Conservation (phyloP, 2,888 invertebrate species). For the Muschampia plurimacula region DNA sequence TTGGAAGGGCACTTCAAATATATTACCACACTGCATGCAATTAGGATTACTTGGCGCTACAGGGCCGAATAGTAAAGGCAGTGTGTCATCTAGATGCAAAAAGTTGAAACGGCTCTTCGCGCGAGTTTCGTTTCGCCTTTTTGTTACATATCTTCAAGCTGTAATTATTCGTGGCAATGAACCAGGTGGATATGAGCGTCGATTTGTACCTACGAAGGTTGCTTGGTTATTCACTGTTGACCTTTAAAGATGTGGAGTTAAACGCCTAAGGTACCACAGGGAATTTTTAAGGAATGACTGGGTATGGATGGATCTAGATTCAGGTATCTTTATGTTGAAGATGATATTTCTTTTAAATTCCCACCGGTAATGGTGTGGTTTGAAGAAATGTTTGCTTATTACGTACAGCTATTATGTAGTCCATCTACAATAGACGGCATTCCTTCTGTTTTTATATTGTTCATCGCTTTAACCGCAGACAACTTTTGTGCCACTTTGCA, state of each 20-base stretch:
- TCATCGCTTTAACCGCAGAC: conserved; percentile 22
- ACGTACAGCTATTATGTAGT: conserved; percentile 25
- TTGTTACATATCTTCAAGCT: conserved; percentile 55
- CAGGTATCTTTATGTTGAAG: conserved; percentile 14
- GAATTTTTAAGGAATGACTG: conserved; percentile 49
- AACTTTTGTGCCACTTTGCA: not conserved
- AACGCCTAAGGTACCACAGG: conserved; percentile 60
- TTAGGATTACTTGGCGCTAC: conserved; percentile 27
- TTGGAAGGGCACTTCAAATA: conserved; percentile 22
- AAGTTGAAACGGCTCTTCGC: conserved; percentile 52
- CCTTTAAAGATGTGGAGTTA: conserved; percentile 65
- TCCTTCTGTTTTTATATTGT: not conserved
- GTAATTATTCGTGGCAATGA: conserved; percentile 75
- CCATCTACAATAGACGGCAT: conserved; percentile 15
- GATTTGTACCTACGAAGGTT: conserved; percentile 61
- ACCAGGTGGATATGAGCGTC: conserved; percentile 54
- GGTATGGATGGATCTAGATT: conserved; percentile 27
- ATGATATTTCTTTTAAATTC: conserved; percentile 31
- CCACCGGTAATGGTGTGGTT: conserved; percentile 29
- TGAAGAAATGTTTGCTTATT: conserved; percentile 29
- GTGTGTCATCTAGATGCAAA: conserved; percentile 59
- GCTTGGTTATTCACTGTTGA: conserved; percentile 77
- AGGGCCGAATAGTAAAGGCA: conserved; percentile 52
- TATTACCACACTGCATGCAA: conserved; percentile 31
- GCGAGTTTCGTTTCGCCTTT: conserved; percentile 53